Conservation (phyloP, 1,140 invertebrate genomes). For the Zaprionus lachaisei region DNA sequence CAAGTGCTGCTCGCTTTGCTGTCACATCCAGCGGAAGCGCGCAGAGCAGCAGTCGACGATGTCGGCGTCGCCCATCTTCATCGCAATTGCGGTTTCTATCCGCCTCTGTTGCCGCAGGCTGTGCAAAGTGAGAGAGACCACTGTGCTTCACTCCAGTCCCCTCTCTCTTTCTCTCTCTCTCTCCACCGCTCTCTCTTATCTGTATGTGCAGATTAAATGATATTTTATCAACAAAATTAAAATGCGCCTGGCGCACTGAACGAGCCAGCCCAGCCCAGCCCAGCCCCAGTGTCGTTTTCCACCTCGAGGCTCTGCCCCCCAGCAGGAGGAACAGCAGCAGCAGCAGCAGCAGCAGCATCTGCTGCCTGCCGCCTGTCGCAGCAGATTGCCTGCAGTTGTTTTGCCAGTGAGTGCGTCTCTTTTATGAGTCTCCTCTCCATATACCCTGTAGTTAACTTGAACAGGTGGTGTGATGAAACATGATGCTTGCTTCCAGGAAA, state of each 20-base stretch:
- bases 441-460: slow-evolving; percentile 2
- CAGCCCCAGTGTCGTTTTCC: neutral
- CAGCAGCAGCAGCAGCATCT: neutral
- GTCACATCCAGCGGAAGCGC: slow-evolving; percentile 40
- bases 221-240: slow-evolving; percentile 79
- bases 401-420: neutral
- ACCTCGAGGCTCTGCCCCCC: slow-evolving; percentile 3
- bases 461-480: neutral
- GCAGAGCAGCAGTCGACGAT: slow-evolving; percentile 15
- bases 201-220: slow-evolving; percentile 66
- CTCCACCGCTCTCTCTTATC: slow-evolving; percentile 19
- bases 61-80: slow-evolving; percentile 26
- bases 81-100: slow-evolving; percentile 36
- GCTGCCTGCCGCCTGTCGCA: slow-evolving; percentile 22
- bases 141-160: neutral
- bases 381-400: slow-evolving; percentile 31
- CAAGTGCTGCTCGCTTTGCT: slow-evolving; percentile 18
- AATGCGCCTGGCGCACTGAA: slow-evolving; percentile 48
- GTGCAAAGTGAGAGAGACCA: neutral
- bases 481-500: neutral
- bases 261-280: neutral
- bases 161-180: neutral
- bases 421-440: neutral
- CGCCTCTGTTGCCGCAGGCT: slow-evolving; percentile 8
- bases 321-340: neutral